These are phyloP conservation scores for Psophia crepitans DNA, from an alignment of 2,113 vertebrate genomes.

Conservation along the genomic window DNA sequence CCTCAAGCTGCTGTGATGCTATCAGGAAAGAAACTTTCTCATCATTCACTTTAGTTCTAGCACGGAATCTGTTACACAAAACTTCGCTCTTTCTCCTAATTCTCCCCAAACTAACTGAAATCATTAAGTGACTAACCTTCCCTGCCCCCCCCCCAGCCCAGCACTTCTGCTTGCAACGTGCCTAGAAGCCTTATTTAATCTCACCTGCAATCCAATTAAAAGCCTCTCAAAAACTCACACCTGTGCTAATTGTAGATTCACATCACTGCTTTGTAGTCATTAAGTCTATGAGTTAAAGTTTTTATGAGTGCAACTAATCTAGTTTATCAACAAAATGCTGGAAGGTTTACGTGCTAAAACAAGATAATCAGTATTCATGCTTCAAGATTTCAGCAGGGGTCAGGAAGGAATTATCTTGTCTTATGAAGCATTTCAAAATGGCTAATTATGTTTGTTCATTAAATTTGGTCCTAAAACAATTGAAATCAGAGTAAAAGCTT, in stretches of 20 bases:
- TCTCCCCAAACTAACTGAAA: not conserved
- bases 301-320: constrained; percentile 25
- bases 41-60: not conserved
- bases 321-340: constrained; percentile 40
- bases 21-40: not conserved
- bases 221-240: constrained; percentile 32
- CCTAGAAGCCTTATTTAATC: not conserved
- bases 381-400: constrained; percentile 14
- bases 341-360: not conserved
- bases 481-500: not conserved
- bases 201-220: constrained; percentile 57
- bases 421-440: constrained; percentile 26
- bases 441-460: constrained; percentile 44
- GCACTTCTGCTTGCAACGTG: not conserved
- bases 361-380: not conserved
- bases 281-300: constrained; percentile 1
- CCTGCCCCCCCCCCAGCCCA: not conserved
- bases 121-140: accelerated
- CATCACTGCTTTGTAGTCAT: constrained; percentile 20
- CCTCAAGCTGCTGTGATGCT: not conserved
- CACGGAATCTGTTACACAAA: too few relatives aligned
- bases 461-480: not conserved
- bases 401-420: constrained; percentile 51
- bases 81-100: not conserved
- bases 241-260: constrained; percentile 35